Evolutionary conservation across 2,797 vertebrate genomes (phyloP).

Genomic region (Phoebastria nigripes): DNA sequence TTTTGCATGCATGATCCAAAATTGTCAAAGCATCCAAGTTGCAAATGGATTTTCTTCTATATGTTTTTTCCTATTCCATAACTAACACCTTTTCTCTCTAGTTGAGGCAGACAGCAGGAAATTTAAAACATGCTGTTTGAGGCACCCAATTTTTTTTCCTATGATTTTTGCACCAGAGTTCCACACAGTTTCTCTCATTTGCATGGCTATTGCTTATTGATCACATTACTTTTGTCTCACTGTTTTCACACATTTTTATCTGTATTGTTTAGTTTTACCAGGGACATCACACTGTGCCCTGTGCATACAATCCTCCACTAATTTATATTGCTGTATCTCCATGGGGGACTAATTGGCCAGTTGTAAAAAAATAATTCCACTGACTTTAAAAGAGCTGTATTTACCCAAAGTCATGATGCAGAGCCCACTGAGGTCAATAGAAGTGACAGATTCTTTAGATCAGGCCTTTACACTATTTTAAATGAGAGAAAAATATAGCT

Average conservation of each 20-base stretch:
- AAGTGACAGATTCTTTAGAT: not conserved
- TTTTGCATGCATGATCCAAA: slow-evolving; percentile 81
- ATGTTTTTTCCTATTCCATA: slow-evolving; percentile 54
- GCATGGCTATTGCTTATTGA: slow-evolving; percentile 44
- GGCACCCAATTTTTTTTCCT: not conserved
- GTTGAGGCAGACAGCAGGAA: slow-evolving; percentile 11
- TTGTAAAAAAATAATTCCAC: not conserved
- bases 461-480: not conserved
- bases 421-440: not conserved
- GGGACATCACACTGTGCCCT: not conserved
- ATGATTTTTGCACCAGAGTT: slow-evolving; percentile 17
- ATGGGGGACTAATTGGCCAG: not conserved
- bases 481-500: not conserved
- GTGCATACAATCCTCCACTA: not conserved
- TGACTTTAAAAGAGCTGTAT: not conserved
- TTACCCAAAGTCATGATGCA: not conserved
- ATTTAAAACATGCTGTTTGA: slow-evolving; percentile 10
- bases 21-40: slow-evolving; percentile 79
- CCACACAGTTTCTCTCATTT: slow-evolving; percentile 21
- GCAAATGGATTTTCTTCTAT: slow-evolving; percentile 62
- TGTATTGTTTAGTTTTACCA: not conserved
- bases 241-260: not conserved
- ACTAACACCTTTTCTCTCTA: slow-evolving; percentile 29
- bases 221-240: not conserved
- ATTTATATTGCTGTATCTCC: not conserved